Percentiles rank a stretch among this genome's conserved stretches.
phyloP scores from a whole-genome alignment of 2,797 vertebrate species.

The Mormyrus hasselquistii region DNA sequence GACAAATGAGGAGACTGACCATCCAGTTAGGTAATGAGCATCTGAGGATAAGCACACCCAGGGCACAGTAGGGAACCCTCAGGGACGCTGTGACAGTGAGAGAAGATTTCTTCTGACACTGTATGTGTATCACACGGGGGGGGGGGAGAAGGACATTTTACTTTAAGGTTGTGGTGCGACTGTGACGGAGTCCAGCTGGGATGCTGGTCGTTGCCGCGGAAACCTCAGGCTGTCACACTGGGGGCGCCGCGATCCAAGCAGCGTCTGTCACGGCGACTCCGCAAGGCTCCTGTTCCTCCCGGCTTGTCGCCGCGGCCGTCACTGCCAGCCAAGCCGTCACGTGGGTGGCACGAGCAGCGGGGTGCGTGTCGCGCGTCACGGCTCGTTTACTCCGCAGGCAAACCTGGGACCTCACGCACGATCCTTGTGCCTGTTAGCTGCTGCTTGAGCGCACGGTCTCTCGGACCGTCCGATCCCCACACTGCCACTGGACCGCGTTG shows the following conservation, averaged over 20 bases:
- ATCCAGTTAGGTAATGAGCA: background rate
- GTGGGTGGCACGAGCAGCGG: background rate
- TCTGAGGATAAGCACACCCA: background rate
- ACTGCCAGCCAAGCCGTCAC: background rate
- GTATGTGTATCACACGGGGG: background rate
- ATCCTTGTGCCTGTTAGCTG: background rate
- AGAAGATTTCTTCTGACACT: background rate
- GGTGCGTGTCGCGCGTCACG: background rate
- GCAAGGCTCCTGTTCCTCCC: background rate
- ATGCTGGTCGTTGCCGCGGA: background rate
- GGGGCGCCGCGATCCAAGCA: background rate
- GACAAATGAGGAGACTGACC: background rate
- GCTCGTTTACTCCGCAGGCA: background rate
- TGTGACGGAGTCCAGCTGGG: background rate
- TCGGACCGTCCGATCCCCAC: background rate
- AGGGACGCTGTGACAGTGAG: background rate
- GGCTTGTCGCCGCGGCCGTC: background rate
- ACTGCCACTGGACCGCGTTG: background rate
- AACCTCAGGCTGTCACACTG: background rate
- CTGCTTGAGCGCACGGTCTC: background rate
- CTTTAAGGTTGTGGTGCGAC: background rate
- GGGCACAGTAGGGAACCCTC: background rate
- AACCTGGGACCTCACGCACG: background rate
- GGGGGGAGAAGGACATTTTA: background rate
- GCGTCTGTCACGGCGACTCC: background rate